A percentile compares a stretch with the other conserved stretches of the same genome.
Evolutionary conservation across 2,113 vertebrate genomes (phyloP).

Genomic region (Neolamprologus fasciatus): DNA sequence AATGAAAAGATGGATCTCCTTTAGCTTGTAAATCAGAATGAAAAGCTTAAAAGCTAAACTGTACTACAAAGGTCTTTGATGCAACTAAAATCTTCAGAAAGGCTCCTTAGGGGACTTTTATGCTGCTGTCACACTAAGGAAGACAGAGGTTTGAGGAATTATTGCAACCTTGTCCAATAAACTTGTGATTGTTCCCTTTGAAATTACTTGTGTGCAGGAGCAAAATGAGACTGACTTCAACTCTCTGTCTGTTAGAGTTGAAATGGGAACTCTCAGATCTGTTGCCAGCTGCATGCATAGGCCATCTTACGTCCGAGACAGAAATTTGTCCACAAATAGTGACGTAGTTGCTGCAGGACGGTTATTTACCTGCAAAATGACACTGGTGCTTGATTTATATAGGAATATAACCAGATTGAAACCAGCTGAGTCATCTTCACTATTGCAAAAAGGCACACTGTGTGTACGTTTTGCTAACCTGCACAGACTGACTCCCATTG

Average conservation of each 20-base stretch:
- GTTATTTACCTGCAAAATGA: not conserved
- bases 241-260: not conserved
- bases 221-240: not conserved
- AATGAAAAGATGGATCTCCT: not conserved
- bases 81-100: not conserved
- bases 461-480: not conserved
- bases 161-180: not conserved
- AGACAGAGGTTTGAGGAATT: not conserved
- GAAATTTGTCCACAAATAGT: not conserved
- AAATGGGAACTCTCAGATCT: not conserved
- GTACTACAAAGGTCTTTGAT: not conserved
- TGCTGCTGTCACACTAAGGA: not conserved
- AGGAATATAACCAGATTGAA: not conserved
- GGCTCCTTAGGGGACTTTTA: not conserved
- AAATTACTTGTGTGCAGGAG: not conserved
- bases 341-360: not conserved
- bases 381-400: not conserved
- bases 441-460: not conserved
- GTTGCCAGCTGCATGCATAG: not conserved
- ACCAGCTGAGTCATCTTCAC: not conserved
- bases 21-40: not conserved
- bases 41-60: not conserved
- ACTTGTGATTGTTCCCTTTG: not conserved
- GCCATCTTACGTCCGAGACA: not conserved
- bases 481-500: not conserved